Evolutionary conservation across 2,888 invertebrate genomes (phyloP).

Genomic region (Ectemnius lituratus): DNA sequence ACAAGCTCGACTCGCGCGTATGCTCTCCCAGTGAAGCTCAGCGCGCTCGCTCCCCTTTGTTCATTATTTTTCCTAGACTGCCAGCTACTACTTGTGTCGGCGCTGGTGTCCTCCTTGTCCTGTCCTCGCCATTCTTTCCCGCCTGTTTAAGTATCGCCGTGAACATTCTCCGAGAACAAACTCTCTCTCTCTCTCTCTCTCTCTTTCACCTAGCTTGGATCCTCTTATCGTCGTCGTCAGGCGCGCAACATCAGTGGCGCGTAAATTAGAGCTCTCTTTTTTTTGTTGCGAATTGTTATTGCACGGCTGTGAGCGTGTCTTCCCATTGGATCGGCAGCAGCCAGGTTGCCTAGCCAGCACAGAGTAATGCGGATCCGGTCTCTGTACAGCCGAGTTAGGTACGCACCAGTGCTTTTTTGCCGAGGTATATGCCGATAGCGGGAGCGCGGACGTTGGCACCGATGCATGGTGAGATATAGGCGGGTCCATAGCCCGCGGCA

Average conservation of each 20-base stretch:
- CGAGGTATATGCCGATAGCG: background rate
- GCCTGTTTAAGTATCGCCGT: constrained; percentile 3
- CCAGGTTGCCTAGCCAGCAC: constrained; percentile 20
- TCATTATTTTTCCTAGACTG: constrained; percentile 16
- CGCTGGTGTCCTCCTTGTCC: background rate
- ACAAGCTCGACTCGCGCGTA: constrained; percentile 34
- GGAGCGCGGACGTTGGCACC: background rate
- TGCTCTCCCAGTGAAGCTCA: background rate
- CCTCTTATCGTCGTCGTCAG: background rate
- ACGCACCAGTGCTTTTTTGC: constrained; percentile 47
- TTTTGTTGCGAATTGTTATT: constrained; percentile 51
- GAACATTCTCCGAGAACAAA: background rate
- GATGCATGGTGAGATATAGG: background rate
- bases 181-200: background rate
- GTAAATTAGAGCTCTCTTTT: constrained; percentile 49
- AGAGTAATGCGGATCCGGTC: constrained; percentile 12
- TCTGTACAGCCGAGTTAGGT: constrained; percentile 28
- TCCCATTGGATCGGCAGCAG: constrained; percentile 36
- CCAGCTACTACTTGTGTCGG: background rate
- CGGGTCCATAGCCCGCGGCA: background rate
- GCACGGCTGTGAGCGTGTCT: constrained; percentile 42
- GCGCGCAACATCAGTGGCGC: constrained; percentile 26
- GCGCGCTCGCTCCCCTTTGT: constrained; percentile 24
- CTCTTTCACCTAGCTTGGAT: constrained; percentile 1
- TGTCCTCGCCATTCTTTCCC: constrained; percentile 11